A percentile compares a stretch with the other conserved stretches of the same genome.
Evolutionary conservation across 2,888 invertebrate genomes (phyloP).

Genomic region (Pardosa pseudoannulata): DNA sequence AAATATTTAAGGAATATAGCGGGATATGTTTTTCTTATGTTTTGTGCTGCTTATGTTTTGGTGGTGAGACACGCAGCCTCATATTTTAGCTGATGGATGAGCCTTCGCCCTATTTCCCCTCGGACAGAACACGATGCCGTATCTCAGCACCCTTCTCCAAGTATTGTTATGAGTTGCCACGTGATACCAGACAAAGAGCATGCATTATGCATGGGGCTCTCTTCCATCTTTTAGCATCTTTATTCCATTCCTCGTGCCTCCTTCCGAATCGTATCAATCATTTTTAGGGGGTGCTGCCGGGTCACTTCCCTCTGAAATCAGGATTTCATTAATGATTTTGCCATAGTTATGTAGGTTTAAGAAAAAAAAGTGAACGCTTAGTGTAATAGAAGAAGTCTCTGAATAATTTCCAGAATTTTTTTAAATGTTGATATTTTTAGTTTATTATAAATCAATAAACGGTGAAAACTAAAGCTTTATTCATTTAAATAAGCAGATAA

Average conservation of each 20-base stretch:
- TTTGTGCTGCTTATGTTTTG: no score
- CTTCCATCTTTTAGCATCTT: constrained; percentile 7
- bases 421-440: no score
- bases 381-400: no score
- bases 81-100: not conserved
- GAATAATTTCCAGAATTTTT: no score
- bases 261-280: constrained; percentile 10
- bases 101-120: not conserved
- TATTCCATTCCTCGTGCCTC: not conserved
- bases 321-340: not conserved
- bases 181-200: not conserved
- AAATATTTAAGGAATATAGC: no score
- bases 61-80: no score
- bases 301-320: not conserved
- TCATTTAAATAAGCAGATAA: no score
- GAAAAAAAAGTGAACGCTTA: no score
- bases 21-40: no score
- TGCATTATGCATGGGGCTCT: constrained; percentile 6
- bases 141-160: not conserved
- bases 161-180: not conserved
- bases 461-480: no score
- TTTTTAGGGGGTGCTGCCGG: not conserved
- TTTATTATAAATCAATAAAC: no score
- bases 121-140: not conserved
- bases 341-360: no score